Evolutionary conservation across 1,140 invertebrate genomes (phyloP), one percentile per base, ranked within the genome.

Genomic region (Atta texana): DNA sequence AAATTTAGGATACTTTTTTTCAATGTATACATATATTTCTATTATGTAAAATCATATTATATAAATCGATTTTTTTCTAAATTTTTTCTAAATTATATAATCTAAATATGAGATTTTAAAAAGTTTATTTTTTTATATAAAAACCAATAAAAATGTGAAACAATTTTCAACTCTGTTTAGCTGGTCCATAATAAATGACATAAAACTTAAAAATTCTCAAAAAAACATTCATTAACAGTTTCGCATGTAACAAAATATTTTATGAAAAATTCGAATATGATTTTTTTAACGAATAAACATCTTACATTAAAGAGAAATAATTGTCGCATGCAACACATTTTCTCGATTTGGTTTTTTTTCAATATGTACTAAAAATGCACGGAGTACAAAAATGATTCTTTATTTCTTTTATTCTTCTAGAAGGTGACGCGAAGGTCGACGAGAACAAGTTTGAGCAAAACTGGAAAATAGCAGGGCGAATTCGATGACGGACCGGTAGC

Each of bases 391-490:
- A 76, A 21, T 2, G 16, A 55, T 18, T 18, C 24, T 71, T 44
- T 44, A 0, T 44, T 44, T 44, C 39, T 44, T 44, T 44, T 80
- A 87, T 87, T 85, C 75, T 69, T 88, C 10, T 76, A 2, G 28
- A 74, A 78, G 63, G 18, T 64, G 21, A 71, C 59, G 39, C 69
- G 90, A 91, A 91, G 89, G 89, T 61, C 87, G 61, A 55, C 90
- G 39, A 59, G 89, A 88, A 88, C 82, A 76, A 75, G 77, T 85
- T 66, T 55, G 31, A 44, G 24, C 28, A 71, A 87, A 88, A 90
- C 89, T 90, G 87, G 89, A 91, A 91, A 88, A 85, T 24, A 10
- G 39, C 39, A 24, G n/a, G 31, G 63, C 18, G 28, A 88, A 88
- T 88, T 85, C 77, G 53, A 75, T 63, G 86, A 82, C 76, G 68